Conservation (phyloP, 2,797 vertebrate genomes). For the Columba guinea region DNA sequence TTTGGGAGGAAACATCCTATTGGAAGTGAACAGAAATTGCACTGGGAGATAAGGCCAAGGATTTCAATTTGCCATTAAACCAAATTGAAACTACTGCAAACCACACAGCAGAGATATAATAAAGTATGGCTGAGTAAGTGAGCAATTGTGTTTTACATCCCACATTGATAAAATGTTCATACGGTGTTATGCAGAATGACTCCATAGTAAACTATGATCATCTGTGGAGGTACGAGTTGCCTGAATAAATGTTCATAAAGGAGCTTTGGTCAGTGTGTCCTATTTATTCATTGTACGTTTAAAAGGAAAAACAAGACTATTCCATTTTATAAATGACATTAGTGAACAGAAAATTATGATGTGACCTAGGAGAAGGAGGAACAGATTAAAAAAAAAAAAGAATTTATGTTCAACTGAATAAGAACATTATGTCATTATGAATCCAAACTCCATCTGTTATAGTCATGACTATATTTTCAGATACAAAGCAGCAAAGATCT, state of each 20-base stretch:
- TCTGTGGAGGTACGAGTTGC: background rate
- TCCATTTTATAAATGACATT: background rate
- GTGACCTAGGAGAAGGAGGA: background rate
- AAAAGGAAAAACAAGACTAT: background rate
- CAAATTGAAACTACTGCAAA: background rate
- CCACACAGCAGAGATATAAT: background rate
- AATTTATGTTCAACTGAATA: background rate
- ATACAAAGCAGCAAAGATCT: background rate
- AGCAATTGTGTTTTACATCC: slow-evolving; percentile 1
- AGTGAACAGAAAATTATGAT: background rate
- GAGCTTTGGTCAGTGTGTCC: background rate
- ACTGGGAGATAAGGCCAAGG: background rate
- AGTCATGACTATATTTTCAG: background rate
- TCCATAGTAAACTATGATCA: background rate
- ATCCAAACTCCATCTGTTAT: background rate
- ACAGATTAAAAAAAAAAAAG: too few species aligned
- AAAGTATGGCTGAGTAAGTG: background rate
- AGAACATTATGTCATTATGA: background rate
- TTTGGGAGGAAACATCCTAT: background rate
- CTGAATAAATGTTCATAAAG: background rate
- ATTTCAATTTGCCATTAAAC: slow-evolving; percentile 12
- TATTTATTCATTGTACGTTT: background rate
- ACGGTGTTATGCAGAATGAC: background rate
- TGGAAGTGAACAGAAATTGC: background rate
- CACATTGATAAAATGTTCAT: background rate